Conservation (phyloP, 2,113 vertebrate genomes). For the Sylvia atricapilla region DNA sequence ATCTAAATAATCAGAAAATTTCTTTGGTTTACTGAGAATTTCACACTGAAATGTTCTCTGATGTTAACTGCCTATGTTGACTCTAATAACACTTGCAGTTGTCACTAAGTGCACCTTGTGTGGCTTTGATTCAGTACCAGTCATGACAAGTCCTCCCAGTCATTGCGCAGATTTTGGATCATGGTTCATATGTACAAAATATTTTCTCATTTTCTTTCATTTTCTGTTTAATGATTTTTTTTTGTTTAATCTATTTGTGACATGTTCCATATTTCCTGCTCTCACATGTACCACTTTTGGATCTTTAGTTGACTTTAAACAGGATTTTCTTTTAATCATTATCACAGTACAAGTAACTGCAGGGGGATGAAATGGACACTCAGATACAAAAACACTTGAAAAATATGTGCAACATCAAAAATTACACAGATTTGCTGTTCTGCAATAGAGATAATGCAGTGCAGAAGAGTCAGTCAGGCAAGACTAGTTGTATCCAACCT, state of each 20-base stretch:
- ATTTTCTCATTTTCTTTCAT: background rate
- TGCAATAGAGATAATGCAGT: background rate
- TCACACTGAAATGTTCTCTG: background rate
- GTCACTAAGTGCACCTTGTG: fast-evolving
- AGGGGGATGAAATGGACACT: fast-evolving
- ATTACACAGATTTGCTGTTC: fast-evolving
- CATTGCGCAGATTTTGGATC: background rate
- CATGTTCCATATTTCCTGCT: background rate
- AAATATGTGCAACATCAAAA: background rate
- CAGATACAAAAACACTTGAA: background rate
- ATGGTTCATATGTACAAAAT: background rate
- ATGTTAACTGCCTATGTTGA: background rate
- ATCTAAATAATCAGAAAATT: background rate
- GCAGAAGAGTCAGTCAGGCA: background rate
- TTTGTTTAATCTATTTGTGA: background rate
- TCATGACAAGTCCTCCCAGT: background rate
- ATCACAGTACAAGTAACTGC: background rate
- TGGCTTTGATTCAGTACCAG: background rate
- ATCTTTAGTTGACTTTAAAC: background rate
- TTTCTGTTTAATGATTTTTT: background rate
- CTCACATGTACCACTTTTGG: background rate
- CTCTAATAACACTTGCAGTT: background rate
- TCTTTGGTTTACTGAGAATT: background rate
- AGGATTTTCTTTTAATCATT: fast-evolving
- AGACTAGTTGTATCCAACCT: background rate